Evolutionary conservation across 2,113 vertebrate genomes (phyloP).

Genomic region (Orycteropus afer): DNA sequence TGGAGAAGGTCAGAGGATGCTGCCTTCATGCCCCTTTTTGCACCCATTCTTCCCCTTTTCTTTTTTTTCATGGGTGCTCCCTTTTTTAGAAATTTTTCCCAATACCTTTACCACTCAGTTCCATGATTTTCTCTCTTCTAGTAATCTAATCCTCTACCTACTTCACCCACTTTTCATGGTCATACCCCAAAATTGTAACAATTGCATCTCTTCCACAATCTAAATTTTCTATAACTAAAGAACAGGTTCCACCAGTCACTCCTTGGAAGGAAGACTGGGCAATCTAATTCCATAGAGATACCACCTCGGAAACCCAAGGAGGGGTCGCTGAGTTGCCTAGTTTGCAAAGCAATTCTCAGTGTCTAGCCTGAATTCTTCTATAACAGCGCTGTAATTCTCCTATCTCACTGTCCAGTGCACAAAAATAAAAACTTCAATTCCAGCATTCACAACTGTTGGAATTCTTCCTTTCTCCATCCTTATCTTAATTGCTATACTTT

Average conservation of each 20-base stretch:
- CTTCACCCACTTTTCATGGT: neutral
- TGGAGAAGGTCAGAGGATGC: too few relatives aligned
- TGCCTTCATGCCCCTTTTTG: too few relatives aligned
- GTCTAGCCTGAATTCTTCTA: neutral
- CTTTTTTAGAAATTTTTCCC: neutral
- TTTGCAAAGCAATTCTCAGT: neutral
- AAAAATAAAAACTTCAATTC: conserved; percentile 27
- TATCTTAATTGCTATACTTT: neutral
- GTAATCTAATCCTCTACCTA: neutral
- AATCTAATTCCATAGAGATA: too few relatives aligned
- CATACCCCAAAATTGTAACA: neutral
- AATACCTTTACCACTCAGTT: neutral
- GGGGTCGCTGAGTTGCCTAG: neutral
- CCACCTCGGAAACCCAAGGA: too few relatives aligned
- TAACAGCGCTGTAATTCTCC: neutral
- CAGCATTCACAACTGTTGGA: neutral
- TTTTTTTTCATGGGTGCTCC: neutral
- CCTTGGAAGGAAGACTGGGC: too few relatives aligned
- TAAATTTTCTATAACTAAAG: conserved; percentile 7
- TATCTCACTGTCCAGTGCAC: neutral
- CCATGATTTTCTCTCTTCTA: neutral
- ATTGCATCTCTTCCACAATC: neutral
- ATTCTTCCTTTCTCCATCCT: conserved; percentile 1
- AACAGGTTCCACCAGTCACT: too few relatives aligned
- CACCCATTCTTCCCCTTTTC: neutral